These are phyloP conservation scores for Meloidogyne exigua DNA, from an alignment of 1,140 invertebrate species.

Conservation along the genomic window DNA sequence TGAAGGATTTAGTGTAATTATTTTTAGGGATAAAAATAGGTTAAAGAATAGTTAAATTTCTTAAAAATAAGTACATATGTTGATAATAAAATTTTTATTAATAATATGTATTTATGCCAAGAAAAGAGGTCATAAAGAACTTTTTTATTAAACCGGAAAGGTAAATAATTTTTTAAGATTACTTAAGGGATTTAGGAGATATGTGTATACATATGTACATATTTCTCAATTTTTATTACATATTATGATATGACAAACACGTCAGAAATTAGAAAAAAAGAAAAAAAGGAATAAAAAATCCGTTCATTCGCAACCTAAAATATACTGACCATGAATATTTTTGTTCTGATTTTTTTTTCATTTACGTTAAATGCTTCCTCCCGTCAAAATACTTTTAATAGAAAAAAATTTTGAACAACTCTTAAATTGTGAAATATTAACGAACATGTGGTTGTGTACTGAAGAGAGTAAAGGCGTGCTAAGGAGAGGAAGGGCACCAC, in stretches of 20 bases:
- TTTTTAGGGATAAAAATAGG: too few species aligned
- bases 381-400: not conserved
- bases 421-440: not conserved
- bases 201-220: too few species aligned
- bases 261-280: not conserved
- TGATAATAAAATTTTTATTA: too few species aligned
- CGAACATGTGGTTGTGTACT: not conserved
- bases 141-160: too few species aligned
- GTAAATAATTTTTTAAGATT: too few species aligned
- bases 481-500: not conserved
- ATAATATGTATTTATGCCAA: too few species aligned
- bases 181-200: too few species aligned
- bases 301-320: not conserved
- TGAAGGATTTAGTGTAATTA: too few species aligned
- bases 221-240: not conserved
- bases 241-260: not conserved
- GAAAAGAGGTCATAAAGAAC: too few species aligned
- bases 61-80: too few species aligned
- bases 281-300: not conserved
- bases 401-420: not conserved
- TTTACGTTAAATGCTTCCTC: not conserved
- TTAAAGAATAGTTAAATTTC: too few species aligned
- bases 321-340: not conserved
- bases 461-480: slow-evolving; percentile 1
- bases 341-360: not conserved